Percentiles rank a stretch among this genome's conserved stretches.
These are phyloP conservation scores for Corythornis cristatus DNA, from an alignment of 2,113 vertebrate species.

Conservation along the genomic window DNA sequence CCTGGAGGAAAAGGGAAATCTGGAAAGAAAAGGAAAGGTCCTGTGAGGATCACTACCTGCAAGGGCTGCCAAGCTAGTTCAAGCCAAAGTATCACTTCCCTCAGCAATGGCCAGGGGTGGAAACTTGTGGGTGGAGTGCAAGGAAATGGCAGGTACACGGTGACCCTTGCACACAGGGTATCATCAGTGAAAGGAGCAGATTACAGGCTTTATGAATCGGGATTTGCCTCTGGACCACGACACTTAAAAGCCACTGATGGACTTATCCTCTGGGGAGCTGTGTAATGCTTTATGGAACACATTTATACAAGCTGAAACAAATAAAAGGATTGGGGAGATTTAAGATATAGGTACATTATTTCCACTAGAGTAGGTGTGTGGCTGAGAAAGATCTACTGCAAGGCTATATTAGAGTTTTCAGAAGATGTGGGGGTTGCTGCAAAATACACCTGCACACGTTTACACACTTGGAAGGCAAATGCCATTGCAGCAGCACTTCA, in stretches of 20 bases:
- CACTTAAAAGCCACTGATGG: neutral
- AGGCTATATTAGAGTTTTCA: neutral
- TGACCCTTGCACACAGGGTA: neutral
- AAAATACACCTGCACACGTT: neutral
- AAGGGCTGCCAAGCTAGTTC: neutral
- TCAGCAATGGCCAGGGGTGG: neutral
- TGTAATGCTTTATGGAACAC: neutral
- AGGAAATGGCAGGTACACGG: neutral
- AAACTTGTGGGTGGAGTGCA: neutral
- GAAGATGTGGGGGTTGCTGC: fast-evolving
- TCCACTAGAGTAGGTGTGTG: neutral
- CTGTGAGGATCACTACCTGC: neutral
- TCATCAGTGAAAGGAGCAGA: neutral
- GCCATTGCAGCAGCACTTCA: neutral
- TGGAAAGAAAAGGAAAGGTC: neutral
- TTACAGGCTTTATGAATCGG: neutral
- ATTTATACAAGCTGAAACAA: conserved; percentile 18
- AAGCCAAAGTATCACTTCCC: neutral
- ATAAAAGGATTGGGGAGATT: neutral
- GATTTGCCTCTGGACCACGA: neutral
- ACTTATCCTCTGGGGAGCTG: neutral
- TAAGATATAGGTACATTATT: neutral
- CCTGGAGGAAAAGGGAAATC: neutral
- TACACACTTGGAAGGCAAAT: neutral
- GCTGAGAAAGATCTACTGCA: neutral